phyloP scores from a whole-genome alignment of 2,113 vertebrate species.

The Amazona vittata region DNA sequence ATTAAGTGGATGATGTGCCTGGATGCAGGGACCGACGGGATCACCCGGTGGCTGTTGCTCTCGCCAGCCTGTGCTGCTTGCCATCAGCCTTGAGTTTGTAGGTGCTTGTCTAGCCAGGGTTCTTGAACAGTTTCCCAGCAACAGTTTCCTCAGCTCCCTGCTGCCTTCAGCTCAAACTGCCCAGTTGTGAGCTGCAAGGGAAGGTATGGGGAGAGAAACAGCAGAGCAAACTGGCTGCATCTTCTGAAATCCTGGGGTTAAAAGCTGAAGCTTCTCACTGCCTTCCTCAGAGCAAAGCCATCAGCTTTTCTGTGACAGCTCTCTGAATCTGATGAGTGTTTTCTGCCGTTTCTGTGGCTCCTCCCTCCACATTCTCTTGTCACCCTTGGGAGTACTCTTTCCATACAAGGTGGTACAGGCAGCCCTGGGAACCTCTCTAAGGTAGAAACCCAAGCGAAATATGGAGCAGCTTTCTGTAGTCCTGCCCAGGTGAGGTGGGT shows the following conservation, averaged over 20 bases:
- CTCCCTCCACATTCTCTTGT: accelerated
- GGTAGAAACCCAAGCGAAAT: neutral
- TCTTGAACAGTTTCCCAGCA: constrained; percentile 54
- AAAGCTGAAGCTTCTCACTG: neutral
- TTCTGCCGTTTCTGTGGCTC: neutral
- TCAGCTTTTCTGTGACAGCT: neutral
- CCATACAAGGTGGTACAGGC: neutral
- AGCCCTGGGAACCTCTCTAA: neutral
- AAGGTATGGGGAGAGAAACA: neutral
- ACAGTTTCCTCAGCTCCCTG: constrained; percentile 1
- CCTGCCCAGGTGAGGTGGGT: neutral
- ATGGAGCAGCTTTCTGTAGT: neutral
- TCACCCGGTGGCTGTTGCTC: accelerated
- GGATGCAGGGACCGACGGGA: accelerated
- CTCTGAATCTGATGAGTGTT: neutral
- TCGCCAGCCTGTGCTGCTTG: neutral
- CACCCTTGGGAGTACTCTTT: neutral
- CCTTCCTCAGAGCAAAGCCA: neutral
- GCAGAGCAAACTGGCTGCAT: neutral
- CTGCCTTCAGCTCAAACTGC: constrained; percentile 11
- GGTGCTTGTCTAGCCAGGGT: neutral
- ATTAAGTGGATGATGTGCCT: neutral
- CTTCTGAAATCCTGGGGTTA: neutral
- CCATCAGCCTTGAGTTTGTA: neutral
- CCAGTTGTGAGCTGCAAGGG: neutral